Percentiles rank a stretch among this genome's conserved stretches.
These are phyloP conservation scores for Mustela nigripes DNA, from an alignment of 2,113 vertebrate species.

Conservation along the genomic window DNA sequence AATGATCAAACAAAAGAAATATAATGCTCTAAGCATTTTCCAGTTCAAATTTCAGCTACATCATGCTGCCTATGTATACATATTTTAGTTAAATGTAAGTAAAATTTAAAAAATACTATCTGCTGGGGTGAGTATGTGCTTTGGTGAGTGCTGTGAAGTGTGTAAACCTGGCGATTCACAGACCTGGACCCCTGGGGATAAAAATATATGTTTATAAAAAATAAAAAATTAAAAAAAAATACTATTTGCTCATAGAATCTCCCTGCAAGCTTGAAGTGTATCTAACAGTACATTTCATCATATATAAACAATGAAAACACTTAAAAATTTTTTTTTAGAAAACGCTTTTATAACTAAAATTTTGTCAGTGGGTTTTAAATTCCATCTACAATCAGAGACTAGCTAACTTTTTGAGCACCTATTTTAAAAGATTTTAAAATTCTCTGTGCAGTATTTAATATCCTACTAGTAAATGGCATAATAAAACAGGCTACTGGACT, in stretches of 20 bases:
- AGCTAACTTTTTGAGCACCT: background rate
- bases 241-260: background rate
- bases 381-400: background rate
- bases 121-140: background rate
- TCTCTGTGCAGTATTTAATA: background rate
- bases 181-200: no score
- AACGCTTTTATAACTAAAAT: background rate
- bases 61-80: background rate
- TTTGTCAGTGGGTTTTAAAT: background rate
- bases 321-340: background rate
- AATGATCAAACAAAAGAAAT: background rate
- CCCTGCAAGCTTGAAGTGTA: background rate
- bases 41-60: background rate
- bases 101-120: background rate
- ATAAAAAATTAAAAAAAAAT: background rate
- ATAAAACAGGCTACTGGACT: background rate
- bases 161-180: no score
- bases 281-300: background rate
- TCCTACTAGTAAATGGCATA: background rate
- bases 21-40: background rate
- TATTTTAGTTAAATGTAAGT: background rate
- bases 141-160: no score
- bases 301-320: background rate
- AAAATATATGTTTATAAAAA: no score
- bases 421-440: conserved; percentile 31